Percentiles rank a stretch among this genome's conserved stretches.
Evolutionary conservation across 2,113 vertebrate species (phyloP).

Genomic region (Fregata magnificens): DNA sequence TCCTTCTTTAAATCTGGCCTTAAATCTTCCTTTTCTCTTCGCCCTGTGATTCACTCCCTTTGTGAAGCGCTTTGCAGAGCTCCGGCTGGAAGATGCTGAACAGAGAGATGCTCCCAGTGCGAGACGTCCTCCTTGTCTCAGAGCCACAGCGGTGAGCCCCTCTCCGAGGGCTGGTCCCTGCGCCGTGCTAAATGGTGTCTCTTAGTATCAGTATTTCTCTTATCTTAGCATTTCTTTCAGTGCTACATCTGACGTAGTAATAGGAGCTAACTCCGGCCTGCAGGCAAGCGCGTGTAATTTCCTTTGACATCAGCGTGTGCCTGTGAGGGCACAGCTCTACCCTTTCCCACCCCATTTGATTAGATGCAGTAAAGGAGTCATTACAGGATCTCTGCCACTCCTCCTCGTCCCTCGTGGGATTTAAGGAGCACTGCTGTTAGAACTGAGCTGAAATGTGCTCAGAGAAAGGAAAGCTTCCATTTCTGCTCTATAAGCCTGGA

Average conservation of each 20-base stretch:
- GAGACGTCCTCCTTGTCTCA: not conserved
- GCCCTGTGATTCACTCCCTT: constrained; percentile 19
- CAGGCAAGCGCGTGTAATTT: not conserved
- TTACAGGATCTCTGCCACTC: not conserved
- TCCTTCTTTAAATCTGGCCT: constrained; percentile 50
- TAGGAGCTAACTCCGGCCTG: constrained; percentile 1
- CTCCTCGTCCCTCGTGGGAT: not conserved
- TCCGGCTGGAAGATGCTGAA: not conserved
- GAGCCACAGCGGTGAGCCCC: not conserved
- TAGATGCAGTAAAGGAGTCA: not conserved
- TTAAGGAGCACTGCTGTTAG: not conserved
- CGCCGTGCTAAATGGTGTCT: not conserved
- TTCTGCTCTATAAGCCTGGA: not conserved
- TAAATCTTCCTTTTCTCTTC: constrained; percentile 41
- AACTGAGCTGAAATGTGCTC: not conserved
- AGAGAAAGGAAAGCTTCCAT: not conserved
- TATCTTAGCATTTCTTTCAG: not conserved
- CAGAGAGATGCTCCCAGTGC: not conserved
- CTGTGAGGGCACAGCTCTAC: constrained; percentile 8
- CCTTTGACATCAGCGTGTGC: constrained; percentile 24
- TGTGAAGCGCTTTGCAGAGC: not conserved
- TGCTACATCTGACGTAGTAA: not conserved
- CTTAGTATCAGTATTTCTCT: not conserved
- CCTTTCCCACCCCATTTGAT: constrained; percentile 19
- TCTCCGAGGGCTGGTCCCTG: not conserved